These are phyloP conservation scores for Oryzias sinensis DNA, from an alignment of 2,797 vertebrate species.

Conservation along the genomic window DNA sequence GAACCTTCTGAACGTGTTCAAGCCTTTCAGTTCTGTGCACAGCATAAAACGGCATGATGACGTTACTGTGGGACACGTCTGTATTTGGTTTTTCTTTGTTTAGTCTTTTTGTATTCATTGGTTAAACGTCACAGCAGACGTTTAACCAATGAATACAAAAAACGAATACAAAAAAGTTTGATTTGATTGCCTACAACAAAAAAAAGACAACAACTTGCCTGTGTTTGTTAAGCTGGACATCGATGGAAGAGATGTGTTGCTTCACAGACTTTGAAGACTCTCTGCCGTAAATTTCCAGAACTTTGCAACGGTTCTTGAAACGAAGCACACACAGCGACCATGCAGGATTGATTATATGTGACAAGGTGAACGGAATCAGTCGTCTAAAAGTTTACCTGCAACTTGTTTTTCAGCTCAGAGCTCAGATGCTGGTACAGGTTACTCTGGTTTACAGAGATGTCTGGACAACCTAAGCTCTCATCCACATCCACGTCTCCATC, in stretches of 20 bases:
- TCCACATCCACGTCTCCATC: slow-evolving; percentile 47
- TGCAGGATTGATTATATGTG: neutral
- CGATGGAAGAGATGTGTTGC: slow-evolving; percentile 81
- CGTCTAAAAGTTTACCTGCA: slow-evolving; percentile 70
- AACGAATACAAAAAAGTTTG: neutral
- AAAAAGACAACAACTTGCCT: slow-evolving; percentile 74
- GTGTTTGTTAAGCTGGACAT: slow-evolving; percentile 72
- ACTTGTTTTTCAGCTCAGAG: slow-evolving; percentile 83
- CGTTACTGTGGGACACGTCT: too few relatives aligned
- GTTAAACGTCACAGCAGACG: neutral
- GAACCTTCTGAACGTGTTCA: slow-evolving; percentile 76
- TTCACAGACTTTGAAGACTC: slow-evolving; percentile 81
- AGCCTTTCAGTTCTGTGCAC: slow-evolving; percentile 80
- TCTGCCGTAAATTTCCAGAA: slow-evolving; percentile 84
- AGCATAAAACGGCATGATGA: too few relatives aligned
- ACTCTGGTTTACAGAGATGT: slow-evolving; percentile 46
- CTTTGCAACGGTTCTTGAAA: slow-evolving; percentile 77
- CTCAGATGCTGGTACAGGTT: slow-evolving; percentile 80
- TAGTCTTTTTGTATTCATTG: too few relatives aligned
- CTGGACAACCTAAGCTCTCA: slow-evolving; percentile 64
- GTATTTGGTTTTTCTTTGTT: too few relatives aligned
- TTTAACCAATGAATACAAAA: slow-evolving; percentile 5
- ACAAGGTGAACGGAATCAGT: neutral
- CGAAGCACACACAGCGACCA: neutral
- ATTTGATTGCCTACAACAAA: too few relatives aligned